Evolutionary conservation across 2,888 invertebrate species (phyloP), one percentile per base, ranked within the genome.

Genomic region (Ophion ellenae): DNA sequence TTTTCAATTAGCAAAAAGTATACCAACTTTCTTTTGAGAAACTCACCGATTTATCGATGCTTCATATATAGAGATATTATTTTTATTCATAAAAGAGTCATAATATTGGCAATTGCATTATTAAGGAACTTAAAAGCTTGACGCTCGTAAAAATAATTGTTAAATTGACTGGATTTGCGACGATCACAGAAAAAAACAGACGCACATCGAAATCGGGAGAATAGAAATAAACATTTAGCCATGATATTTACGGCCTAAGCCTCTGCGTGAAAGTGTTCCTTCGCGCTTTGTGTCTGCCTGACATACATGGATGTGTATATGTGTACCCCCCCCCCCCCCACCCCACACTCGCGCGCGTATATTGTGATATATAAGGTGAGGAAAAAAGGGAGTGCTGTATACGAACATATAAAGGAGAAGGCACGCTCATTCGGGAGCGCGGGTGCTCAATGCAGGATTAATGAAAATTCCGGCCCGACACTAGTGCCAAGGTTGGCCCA

Each of bases 231-330:
- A 81, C 53, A 69, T 92, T 90, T 92, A 93, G 92, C 92, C 93
- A 93, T 92, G 93, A 93, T 93, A 93, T 92, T 93, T 93, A 92
- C 91, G 87, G 91, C 91, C 89, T 88, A 90, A 91, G 91, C 90
- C 90, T 92, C 91, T 88, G 88, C 91, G 93, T 93, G 93, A 93
- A 93, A 93, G 93, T 93, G 90, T 90, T 85, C 76, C 71, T 80
- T 76, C 28, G 79, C 57, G 75, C 80, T 82, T 71, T 45, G 80
- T 82, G 76, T 76, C 83, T 83, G 63, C 53, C 67, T 64, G 20
- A 70, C 47, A 45, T 70, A 11, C 24, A 40, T 71, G 66, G 20
- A 61, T 36, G 32, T 66, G 59, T 70, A n/a, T 47, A 24, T 70
- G 47, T 45, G 47, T 47, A 32, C 28, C 28, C 2, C 28, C 28